Conservation (phyloP, 2,888 invertebrate genomes). For the Athalia rosae region DNA sequence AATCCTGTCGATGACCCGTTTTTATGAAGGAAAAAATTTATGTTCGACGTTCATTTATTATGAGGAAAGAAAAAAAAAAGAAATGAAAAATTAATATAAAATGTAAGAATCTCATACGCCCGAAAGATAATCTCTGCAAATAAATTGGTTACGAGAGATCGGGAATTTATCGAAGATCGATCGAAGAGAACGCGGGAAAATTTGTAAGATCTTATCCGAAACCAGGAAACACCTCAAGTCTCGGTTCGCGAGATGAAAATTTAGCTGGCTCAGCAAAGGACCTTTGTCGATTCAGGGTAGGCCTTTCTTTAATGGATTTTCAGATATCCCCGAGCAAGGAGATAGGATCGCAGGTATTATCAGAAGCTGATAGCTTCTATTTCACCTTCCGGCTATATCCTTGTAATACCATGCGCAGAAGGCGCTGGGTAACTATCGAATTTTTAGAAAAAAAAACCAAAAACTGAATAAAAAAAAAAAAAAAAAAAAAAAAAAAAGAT, state of each 20-base stretch:
- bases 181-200: background rate
- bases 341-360: background rate
- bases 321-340: background rate
- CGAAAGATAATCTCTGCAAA: too few relatives aligned
- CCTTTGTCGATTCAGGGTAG: constrained; percentile 12
- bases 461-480: background rate
- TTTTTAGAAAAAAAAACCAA: background rate
- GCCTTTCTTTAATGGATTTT: constrained; percentile 30
- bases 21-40: too few relatives aligned
- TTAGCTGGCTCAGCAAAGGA: constrained; percentile 7
- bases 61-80: too few relatives aligned
- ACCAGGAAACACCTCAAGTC: background rate
- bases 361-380: background rate
- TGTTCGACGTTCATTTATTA: too few relatives aligned
- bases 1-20: too few relatives aligned
- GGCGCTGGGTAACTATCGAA: too few relatives aligned
- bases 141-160: too few relatives aligned
- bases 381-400: background rate
- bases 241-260: background rate
- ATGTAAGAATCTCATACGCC: too few relatives aligned
- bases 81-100: too few relatives aligned
- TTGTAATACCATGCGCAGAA: background rate
- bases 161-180: background rate
- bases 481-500: background rate
- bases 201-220: constrained; percentile 14